Percentiles rank a stretch among this genome's conserved stretches.
These are phyloP conservation scores for Drosophila persimilis DNA, from an alignment of 1,140 invertebrate genomes.

Conservation along the genomic window DNA sequence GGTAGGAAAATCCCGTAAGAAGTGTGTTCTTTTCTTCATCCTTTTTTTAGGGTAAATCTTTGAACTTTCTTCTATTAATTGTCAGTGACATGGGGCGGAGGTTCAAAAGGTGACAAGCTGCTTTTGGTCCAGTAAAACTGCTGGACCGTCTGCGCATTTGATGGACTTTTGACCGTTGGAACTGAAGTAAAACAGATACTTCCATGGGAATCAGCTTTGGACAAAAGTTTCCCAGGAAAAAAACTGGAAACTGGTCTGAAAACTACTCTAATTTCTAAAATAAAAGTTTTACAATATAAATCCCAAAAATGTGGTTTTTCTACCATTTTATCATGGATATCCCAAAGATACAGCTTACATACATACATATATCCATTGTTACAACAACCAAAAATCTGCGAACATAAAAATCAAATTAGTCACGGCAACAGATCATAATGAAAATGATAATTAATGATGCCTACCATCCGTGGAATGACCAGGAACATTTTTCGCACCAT, in stretches of 20 bases:
- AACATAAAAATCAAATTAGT: conserved; percentile 72
- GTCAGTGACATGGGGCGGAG: conserved; percentile 46
- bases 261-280: not conserved
- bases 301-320: not conserved
- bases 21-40: conserved; percentile 35
- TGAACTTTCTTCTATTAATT: conserved; percentile 76
- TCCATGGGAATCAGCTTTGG: conserved; percentile 2
- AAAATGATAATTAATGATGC: conserved; percentile 75
- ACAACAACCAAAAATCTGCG: not conserved
- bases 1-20: conserved; percentile 34
- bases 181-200: conserved; percentile 20
- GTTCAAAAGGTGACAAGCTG: conserved; percentile 63
- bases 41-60: conserved; percentile 44
- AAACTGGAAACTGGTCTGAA: no score
- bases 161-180: conserved; percentile 77
- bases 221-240: conserved; percentile 10
- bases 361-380: no score
- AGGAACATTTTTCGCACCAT: conserved; percentile 45
- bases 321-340: conserved; percentile 3
- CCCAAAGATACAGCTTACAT: no score
- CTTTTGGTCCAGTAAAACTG: conserved; percentile 58
- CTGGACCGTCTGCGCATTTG: conserved; percentile 33
- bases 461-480: conserved; percentile 5
- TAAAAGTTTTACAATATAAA: not conserved
- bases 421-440: conserved; percentile 63